phyloP scores from a whole-genome alignment of 2,888 invertebrate genomes.

The Holacanthella duospinosa region DNA sequence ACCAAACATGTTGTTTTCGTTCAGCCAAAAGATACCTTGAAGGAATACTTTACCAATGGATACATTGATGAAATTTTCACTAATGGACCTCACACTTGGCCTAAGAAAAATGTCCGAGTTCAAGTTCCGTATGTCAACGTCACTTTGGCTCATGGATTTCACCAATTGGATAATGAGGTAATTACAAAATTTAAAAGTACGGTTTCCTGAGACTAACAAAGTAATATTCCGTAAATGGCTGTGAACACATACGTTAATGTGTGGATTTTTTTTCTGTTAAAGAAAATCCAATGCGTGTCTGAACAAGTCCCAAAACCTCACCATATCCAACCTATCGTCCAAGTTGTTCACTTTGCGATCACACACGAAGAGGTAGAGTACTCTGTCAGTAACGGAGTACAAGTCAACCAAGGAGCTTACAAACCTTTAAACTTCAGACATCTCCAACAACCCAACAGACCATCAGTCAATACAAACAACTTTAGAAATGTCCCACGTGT shows the following conservation, averaged over 20 bases:
- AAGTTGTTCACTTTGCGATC: neutral
- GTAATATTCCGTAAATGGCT: too few species aligned
- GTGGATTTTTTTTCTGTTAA: neutral
- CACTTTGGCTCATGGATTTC: neutral
- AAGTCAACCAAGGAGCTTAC: neutral
- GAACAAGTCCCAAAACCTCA: neutral
- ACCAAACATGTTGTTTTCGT: neutral
- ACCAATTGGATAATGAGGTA: neutral
- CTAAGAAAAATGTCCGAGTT: neutral
- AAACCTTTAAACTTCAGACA: neutral
- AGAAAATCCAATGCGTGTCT: neutral
- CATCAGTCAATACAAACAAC: neutral
- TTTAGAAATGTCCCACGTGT: neutral
- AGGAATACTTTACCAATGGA: neutral
- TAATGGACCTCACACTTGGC: neutral
- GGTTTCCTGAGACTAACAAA: too few species aligned
- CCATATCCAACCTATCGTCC: neutral
- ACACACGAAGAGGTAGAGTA: neutral
- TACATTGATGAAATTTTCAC: neutral
- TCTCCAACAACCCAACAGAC: neutral
- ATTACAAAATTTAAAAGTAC: too few species aligned
- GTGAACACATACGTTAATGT: too few species aligned
- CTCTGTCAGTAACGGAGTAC: neutral
- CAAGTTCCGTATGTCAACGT: neutral
- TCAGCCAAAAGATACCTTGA: neutral